These are phyloP conservation scores for Oryctes rhinoceros DNA, from an alignment of 1,140 invertebrate species.

Conservation along the genomic window DNA sequence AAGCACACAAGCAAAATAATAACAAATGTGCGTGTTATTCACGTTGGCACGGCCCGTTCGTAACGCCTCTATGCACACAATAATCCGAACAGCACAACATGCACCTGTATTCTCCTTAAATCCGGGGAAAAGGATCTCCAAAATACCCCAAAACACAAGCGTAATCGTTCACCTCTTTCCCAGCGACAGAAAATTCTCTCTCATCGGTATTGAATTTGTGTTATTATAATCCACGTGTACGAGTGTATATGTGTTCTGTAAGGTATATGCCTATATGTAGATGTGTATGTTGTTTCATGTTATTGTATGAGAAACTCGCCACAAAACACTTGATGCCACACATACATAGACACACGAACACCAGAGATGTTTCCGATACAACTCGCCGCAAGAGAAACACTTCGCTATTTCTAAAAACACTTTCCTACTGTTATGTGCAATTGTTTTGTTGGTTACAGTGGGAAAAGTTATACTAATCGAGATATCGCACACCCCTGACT, in stretches of 20 bases:
- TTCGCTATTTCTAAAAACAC: conserved; percentile 21
- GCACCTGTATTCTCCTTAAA: conserved; percentile 24
- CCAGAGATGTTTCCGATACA: conserved; percentile 6
- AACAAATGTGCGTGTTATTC: conserved; percentile 69
- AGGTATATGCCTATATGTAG: background rate
- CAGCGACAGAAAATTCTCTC: background rate
- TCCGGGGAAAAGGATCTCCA: conserved; percentile 10
- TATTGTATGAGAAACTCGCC: conserved; percentile 26
- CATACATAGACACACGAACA: conserved; percentile 34
- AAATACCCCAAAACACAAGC: conserved; percentile 30
- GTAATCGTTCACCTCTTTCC: conserved; percentile 33
- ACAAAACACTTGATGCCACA: conserved; percentile 35
- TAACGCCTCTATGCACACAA: conserved; percentile 36
- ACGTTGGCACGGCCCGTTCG: conserved; percentile 55
- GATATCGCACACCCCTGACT: conserved; percentile 39
- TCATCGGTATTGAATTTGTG: conserved; percentile 4
- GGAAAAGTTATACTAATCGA: conserved; percentile 32
- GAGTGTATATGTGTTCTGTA: conserved; percentile 28
- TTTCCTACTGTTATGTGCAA: conserved; percentile 8
- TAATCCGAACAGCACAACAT: conserved; percentile 28
- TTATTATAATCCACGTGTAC: conserved; percentile 8
- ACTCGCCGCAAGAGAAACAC: conserved; percentile 7
- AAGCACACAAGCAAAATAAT: conserved; percentile 69
- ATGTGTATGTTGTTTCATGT: conserved; percentile 34
- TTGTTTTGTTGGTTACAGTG: conserved; percentile 11